These are phyloP conservation scores for Champsocephalus gunnari DNA, from an alignment of 2,797 vertebrate genomes.

Conservation along the genomic window DNA sequence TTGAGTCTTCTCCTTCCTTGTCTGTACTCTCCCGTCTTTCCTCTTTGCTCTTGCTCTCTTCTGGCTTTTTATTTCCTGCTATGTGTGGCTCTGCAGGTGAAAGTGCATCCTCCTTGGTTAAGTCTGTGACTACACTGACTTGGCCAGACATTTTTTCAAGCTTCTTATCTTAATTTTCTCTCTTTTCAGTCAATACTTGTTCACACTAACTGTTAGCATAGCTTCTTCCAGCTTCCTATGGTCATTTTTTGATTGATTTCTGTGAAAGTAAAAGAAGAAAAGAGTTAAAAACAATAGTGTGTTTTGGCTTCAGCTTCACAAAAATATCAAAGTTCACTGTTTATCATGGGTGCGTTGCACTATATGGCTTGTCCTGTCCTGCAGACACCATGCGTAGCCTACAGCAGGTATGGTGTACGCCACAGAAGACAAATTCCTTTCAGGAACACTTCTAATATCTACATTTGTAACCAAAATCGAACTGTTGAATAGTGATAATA, in stretches of 20 bases:
- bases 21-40: slow-evolving; percentile 18
- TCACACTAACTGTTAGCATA: slow-evolving; percentile 17
- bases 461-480: not conserved
- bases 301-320: not conserved
- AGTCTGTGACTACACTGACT: slow-evolving; percentile 18
- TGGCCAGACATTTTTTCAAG: slow-evolving; percentile 70
- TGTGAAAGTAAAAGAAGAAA: slow-evolving; percentile 15
- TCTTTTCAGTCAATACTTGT: not conserved
- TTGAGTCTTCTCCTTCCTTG: not conserved
- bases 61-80: slow-evolving; percentile 19
- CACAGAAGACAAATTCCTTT: not conserved
- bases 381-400: not conserved
- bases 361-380: not conserved
- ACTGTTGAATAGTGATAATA: not conserved
- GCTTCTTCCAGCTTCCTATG: not conserved
- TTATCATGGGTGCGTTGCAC: slow-evolving; percentile 56
- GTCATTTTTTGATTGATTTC: slow-evolving; percentile 38
- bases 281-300: not conserved
- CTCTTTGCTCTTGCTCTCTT: slow-evolving; percentile 2
- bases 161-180: not conserved
- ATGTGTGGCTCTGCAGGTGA: slow-evolving; percentile 35
- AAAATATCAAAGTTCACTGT: slow-evolving; percentile 51
- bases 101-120: slow-evolving; percentile 1
- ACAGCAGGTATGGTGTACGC: not conserved
- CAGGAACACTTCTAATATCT: not conserved